Evolutionary conservation across 2,888 invertebrate genomes (phyloP).

Genomic region (Phyllotreta cruciferae): DNA sequence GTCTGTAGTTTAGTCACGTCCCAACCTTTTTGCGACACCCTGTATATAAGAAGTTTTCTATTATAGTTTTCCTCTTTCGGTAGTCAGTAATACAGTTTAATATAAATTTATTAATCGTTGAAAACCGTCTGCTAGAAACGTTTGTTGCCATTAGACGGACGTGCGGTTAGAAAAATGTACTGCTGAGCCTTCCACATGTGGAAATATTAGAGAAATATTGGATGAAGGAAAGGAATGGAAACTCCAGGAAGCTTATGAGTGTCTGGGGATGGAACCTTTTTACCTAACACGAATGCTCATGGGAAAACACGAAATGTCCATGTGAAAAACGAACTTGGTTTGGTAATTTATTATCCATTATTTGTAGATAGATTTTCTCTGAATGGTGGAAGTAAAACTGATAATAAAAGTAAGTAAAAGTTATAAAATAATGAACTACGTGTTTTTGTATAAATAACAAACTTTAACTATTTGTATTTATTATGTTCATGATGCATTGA

Average conservation of each 20-base stretch:
- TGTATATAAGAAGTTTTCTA: no score
- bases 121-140: no score
- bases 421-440: no score
- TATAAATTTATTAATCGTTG: no score
- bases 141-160: neutral
- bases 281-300: neutral
- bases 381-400: neutral
- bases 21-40: no score
- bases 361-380: neutral
- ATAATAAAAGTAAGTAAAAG: no score
- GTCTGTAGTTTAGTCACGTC: no score
- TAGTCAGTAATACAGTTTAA: no score
- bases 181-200: neutral
- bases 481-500: no score
- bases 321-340: conserved; percentile 4
- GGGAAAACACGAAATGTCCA: conserved; percentile 4
- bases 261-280: conserved; percentile 4
- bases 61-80: no score
- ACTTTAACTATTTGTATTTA: no score
- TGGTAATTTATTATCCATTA: conserved; percentile 1
- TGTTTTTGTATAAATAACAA: no score
- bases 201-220: neutral
- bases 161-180: conserved; percentile 5
- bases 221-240: neutral
- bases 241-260: conserved; percentile 8